These are phyloP conservation scores for Lydus trimaculatus DNA, from an alignment of 2,888 invertebrate species.

Conservation along the genomic window DNA sequence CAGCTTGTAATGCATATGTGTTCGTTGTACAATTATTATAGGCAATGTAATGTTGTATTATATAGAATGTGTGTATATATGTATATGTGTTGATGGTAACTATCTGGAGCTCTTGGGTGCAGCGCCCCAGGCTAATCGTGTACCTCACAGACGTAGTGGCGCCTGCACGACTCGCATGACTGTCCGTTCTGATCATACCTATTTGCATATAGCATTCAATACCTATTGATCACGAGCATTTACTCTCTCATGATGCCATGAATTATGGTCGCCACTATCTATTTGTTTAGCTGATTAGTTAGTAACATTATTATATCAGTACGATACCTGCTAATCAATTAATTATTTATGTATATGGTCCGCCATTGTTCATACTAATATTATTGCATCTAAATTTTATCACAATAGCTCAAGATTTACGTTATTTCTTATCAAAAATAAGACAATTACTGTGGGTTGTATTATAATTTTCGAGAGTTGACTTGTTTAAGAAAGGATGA, in stretches of 20 bases:
- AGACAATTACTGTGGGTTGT: too few relatives aligned
- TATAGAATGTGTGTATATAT: slow-evolving; percentile 28
- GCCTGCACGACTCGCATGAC: slow-evolving; percentile 47
- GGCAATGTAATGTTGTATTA: slow-evolving; percentile 54
- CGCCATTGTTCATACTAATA: slow-evolving; percentile 44
- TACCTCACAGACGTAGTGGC: slow-evolving; percentile 42
- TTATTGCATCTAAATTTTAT: not conserved
- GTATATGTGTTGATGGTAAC: slow-evolving; percentile 52
- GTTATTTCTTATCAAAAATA: not conserved
- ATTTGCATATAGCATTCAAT: slow-evolving; percentile 61
- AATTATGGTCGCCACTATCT: slow-evolving; percentile 63
- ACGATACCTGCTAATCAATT: slow-evolving; percentile 63
- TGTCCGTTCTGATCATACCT: slow-evolving; percentile 49
- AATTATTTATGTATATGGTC: slow-evolving; percentile 62
- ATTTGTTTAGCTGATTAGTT: slow-evolving; percentile 64
- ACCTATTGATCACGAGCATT: slow-evolving; percentile 61
- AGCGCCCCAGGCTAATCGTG: slow-evolving; percentile 48
- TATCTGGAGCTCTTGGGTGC: slow-evolving; percentile 51
- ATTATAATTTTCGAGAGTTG: not conserved
- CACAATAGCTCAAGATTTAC: slow-evolving; percentile 42
- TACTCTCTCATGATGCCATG: slow-evolving; percentile 60
- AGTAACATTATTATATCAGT: slow-evolving; percentile 63
- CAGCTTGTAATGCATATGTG: slow-evolving; percentile 51
- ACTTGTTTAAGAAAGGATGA: not conserved
- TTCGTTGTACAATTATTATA: slow-evolving; percentile 53